These are phyloP conservation scores for Ardeotis arabs DNA, from an alignment of 2,113 vertebrate species.

Conservation along the genomic window DNA sequence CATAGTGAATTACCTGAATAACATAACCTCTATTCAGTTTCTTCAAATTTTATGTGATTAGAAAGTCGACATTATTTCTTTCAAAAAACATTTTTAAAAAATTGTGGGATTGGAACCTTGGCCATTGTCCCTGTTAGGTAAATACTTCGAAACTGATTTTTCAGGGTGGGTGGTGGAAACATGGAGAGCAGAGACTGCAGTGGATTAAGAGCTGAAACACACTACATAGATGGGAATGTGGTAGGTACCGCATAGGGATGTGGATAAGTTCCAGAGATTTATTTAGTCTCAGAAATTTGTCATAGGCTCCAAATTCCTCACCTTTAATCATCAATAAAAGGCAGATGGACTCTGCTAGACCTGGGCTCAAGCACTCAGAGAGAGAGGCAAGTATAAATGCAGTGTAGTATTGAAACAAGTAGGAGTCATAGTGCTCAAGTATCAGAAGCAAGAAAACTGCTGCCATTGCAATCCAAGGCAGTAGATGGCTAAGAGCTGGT, in stretches of 20 bases:
- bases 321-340: neutral
- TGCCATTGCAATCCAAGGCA: neutral
- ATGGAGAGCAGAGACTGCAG: neutral
- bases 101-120: neutral
- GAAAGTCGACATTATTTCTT: neutral
- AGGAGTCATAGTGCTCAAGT: neutral
- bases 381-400: neutral
- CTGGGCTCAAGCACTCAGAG: neutral
- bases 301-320: neutral
- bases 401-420: neutral
- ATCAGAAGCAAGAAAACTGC: neutral
- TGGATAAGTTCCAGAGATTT: neutral
- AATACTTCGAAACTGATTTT: neutral
- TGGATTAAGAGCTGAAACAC: neutral
- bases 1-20: neutral
- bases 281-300: neutral
- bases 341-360: neutral
- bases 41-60: neutral
- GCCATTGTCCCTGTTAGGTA: neutral
- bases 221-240: neutral
- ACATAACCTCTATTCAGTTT: neutral
- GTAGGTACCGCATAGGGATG: neutral
- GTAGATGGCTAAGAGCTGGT: neutral
- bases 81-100: neutral
- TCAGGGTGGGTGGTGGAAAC: fast-evolving